Conservation (phyloP, 2,113 vertebrate species). For the Nibea coibor region DNA sequence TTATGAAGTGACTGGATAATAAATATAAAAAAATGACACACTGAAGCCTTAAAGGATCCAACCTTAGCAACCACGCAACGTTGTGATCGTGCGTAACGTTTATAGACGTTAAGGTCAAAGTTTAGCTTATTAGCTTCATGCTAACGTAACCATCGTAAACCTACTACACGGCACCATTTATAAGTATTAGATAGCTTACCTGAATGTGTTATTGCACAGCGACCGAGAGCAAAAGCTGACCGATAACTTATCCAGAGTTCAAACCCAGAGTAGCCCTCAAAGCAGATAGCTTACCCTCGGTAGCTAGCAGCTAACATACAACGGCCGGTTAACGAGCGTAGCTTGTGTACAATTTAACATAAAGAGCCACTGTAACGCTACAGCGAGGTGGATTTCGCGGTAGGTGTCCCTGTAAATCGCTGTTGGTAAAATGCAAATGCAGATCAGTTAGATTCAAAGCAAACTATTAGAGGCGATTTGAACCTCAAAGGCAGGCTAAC, state of each 20-base stretch:
- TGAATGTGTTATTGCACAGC: conserved; percentile 22
- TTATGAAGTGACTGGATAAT: background rate
- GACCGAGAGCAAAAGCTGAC: background rate
- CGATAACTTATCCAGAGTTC: background rate
- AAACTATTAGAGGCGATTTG: rapidly evolving
- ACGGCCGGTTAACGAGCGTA: conserved; percentile 12
- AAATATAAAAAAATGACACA: background rate
- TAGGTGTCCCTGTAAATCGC: no score
- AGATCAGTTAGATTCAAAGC: background rate
- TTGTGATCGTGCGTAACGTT: background rate
- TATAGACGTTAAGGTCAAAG: background rate
- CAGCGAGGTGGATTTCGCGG: background rate
- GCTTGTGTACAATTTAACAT: conserved; percentile 9
- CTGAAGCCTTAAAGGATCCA: background rate
- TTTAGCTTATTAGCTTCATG: conserved; percentile 11
- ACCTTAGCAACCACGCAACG: background rate
- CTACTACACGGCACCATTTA: background rate
- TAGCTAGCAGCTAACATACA: conserved; percentile 34
- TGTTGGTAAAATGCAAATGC: background rate
- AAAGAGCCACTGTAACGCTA: background rate
- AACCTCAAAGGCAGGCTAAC: rapidly evolving
- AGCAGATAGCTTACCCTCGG: background rate
- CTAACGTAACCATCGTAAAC: background rate
- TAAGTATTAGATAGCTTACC: conserved; percentile 39
- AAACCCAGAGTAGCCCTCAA: background rate